Base-by-base conservation (phyloP, 2,888 invertebrate species). In the Pasiphila rectangulata region DNA sequence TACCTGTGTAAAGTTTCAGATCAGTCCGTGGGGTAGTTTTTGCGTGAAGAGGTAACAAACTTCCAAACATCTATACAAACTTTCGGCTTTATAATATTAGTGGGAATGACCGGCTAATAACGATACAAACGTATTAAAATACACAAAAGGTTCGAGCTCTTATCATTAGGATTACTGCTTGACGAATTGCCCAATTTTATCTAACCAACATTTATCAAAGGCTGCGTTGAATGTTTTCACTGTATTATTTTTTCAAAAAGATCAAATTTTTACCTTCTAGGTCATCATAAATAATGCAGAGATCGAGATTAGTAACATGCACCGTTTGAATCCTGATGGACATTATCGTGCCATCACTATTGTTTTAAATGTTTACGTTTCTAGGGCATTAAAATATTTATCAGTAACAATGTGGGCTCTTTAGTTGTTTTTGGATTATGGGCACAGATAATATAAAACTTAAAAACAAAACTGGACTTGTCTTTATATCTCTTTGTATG, bases 281-380 rank as follows among this genome's bases (percentile, higher is more conserved):
- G 79, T 76, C 85, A 84, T 83, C 83, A 79, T 82, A 78, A 86
- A 85, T 85, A 84, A 88, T 86, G 81, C 83, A 85, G 63, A 66
- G 66, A 74, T 75, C 68, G 64, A 80, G 80, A 85, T 85, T 82
- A 84, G 81, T 77, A 70, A 83, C 87, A 85, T 86, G 86, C 83
- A 84, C 76, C 64, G 68, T 73, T 75, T 69, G 75, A 77, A 79
- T 82, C 78, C 75, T 73, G 70, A 63, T 57, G 57, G 60, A 55
- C 54, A 65, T 81, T 83, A 83, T 84, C 83, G 69, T 62, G 36
- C 63, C 79, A 84, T 84, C 80, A 75, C 76, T 76, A 80, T 79
- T 79, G 80, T 80, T 82, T 81, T 75, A 77, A 81, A 75, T 69
- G 73, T 67, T 72, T 62, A 65, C 65, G 63, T 71, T 74, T 75